Evolutionary conservation across 2,113 vertebrate genomes (phyloP).

Genomic region (Serinus canaria): DNA sequence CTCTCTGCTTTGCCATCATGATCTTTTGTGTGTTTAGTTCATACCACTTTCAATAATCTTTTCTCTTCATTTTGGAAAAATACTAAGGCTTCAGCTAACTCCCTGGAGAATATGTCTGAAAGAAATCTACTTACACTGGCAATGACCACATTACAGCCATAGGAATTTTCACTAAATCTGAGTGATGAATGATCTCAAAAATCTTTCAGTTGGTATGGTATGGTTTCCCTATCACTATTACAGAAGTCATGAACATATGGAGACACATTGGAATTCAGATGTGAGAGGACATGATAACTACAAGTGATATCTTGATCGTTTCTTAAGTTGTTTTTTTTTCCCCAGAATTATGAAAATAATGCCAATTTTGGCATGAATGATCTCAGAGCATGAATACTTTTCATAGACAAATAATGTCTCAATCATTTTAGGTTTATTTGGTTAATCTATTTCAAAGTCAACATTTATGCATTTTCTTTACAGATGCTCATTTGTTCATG

Average conservation of each 20-base stretch:
- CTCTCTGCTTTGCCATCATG: neutral
- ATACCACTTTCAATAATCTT: neutral
- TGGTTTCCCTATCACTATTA: neutral
- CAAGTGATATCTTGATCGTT: neutral
- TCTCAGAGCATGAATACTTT: neutral
- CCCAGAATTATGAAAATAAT: neutral
- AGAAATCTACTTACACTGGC: neutral
- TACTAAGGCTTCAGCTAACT: neutral
- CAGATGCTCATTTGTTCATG: neutral
- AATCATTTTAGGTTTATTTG: neutral
- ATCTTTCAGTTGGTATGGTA: neutral
- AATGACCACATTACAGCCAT: neutral
- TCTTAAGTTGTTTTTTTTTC: neutral
- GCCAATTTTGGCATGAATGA: neutral
- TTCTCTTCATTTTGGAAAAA: neutral
- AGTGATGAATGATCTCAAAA: neutral
- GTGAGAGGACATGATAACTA: neutral
- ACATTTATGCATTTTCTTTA: neutral
- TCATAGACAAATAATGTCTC: neutral
- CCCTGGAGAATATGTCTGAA: neutral
- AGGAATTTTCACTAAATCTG: neutral
- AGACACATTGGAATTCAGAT: accelerated
- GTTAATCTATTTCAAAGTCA: neutral
- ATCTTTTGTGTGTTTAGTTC: neutral
- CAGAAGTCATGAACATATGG: neutral